Percentiles rank a stretch among this genome's conserved stretches.
These are phyloP conservation scores for Tetragonula carbonaria DNA, from an alignment of 2,888 invertebrate genomes.

Conservation along the genomic window DNA sequence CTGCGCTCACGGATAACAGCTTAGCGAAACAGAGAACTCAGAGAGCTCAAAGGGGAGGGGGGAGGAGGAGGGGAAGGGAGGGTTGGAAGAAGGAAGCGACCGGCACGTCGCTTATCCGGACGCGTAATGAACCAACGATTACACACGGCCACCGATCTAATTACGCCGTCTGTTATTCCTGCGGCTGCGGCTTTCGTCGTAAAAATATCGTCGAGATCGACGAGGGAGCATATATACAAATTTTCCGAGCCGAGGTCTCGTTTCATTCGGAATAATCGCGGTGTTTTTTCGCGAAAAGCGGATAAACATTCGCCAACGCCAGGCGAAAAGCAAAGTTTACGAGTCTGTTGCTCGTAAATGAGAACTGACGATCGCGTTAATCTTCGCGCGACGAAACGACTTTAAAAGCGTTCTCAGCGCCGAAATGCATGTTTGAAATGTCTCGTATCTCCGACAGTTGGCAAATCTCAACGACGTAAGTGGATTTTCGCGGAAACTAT, in stretches of 20 bases:
- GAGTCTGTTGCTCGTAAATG: background rate
- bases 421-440: too few relatives aligned
- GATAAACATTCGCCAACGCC: background rate
- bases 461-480: background rate
- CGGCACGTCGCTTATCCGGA: constrained; percentile 16
- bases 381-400: background rate
- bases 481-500: background rate
- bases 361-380: background rate
- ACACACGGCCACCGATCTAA: constrained; percentile 37
- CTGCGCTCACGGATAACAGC: constrained; percentile 46
- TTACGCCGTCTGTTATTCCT: constrained; percentile 42
- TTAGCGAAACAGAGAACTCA: constrained; percentile 40
- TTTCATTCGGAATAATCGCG: background rate
- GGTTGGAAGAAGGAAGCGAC: constrained; percentile 28
- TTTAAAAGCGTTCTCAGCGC: too few relatives aligned
- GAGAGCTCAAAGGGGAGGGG: constrained; percentile 34
- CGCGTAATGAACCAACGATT: constrained; percentile 57
- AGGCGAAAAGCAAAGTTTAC: background rate
- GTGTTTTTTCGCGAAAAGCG: background rate
- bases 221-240: too few relatives aligned
- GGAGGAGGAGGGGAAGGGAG: too few relatives aligned
- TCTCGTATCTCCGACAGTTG: too few relatives aligned
- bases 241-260: too few relatives aligned
- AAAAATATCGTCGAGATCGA: too few relatives aligned
- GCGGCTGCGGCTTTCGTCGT: constrained; percentile 5